Conservation (phyloP, 2,113 vertebrate genomes). For the Lophius piscatorius region DNA sequence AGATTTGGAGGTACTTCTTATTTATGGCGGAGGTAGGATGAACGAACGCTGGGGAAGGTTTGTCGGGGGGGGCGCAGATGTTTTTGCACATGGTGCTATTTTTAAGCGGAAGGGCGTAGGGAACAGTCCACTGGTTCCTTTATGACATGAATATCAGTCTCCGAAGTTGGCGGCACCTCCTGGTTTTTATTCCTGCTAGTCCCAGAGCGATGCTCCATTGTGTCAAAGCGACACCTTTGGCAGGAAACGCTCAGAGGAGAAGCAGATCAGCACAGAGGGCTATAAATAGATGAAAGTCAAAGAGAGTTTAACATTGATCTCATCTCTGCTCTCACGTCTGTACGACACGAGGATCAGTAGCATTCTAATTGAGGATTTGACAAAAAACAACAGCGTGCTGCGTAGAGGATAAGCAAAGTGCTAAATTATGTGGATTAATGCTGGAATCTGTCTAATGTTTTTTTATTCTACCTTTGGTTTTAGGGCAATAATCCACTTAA, state of each 20-base stretch:
- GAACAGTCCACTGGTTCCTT: conserved; percentile 40
- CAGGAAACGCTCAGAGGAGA: not conserved
- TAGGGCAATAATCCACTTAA: too few relatives aligned
- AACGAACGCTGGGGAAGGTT: conserved; percentile 40
- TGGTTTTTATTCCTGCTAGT: conserved; percentile 48
- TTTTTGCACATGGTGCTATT: conserved; percentile 62
- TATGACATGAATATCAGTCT: conserved; percentile 42
- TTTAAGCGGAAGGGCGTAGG: conserved; percentile 55
- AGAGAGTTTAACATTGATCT: conserved; percentile 32
- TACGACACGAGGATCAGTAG: not conserved
- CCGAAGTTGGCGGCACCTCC: conserved; percentile 29
- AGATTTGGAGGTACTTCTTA: too few relatives aligned
- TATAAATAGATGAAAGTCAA: conserved; percentile 50
- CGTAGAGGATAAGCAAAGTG: not conserved
- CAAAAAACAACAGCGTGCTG: not conserved
- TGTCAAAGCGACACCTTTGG: conserved; percentile 15
- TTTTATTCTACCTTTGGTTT: not conserved
- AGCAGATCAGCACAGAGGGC: conserved; percentile 16
- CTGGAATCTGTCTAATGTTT: not conserved
- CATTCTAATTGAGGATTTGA: not conserved
- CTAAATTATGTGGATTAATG: not conserved
- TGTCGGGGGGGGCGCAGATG: conserved; percentile 70
- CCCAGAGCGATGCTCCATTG: conserved; percentile 24
- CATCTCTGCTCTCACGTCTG: conserved; percentile 20
- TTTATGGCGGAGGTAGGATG: conserved; percentile 53